Percentiles rank a stretch among this genome's conserved stretches.
These are phyloP conservation scores for Phaethornis superciliosus DNA, from an alignment of 2,113 vertebrate genomes.

Conservation along the genomic window DNA sequence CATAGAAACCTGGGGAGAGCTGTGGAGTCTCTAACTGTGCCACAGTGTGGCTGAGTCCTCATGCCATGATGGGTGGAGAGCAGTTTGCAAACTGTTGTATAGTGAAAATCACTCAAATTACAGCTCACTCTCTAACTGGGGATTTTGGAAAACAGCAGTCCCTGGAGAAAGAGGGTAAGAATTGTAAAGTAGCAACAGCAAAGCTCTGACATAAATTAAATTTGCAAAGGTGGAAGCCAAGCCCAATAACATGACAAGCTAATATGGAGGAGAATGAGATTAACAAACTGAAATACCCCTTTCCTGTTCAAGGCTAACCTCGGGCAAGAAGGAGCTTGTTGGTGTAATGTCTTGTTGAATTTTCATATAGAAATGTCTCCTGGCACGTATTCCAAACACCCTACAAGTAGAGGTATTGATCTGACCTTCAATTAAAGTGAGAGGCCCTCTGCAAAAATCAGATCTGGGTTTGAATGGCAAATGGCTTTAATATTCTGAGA, in stretches of 20 bases:
- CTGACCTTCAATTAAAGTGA: slow-evolving; percentile 6
- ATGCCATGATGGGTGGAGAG: fast-evolving
- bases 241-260: not conserved
- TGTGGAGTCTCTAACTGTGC: not conserved
- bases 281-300: not conserved
- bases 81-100: not conserved
- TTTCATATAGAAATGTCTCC: slow-evolving; percentile 38
- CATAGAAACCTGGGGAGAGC: not conserved
- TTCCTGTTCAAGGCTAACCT: not conserved
- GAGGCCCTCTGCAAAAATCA: not conserved
- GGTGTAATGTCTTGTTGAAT: not conserved
- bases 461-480: not conserved
- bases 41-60: fast-evolving
- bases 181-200: not conserved
- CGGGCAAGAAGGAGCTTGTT: not conserved
- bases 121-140: not conserved
- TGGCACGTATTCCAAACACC: not conserved
- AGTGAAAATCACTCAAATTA: not conserved
- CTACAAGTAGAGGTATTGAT: not conserved
- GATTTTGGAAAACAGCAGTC: not conserved
- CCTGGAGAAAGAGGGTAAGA: not conserved
- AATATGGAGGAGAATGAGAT: not conserved
- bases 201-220: not conserved
- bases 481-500: slow-evolving; percentile 13
- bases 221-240: not conserved